Base-by-base conservation (phyloP, 2,113 vertebrate species). In the Oryzias woworae region DNA sequence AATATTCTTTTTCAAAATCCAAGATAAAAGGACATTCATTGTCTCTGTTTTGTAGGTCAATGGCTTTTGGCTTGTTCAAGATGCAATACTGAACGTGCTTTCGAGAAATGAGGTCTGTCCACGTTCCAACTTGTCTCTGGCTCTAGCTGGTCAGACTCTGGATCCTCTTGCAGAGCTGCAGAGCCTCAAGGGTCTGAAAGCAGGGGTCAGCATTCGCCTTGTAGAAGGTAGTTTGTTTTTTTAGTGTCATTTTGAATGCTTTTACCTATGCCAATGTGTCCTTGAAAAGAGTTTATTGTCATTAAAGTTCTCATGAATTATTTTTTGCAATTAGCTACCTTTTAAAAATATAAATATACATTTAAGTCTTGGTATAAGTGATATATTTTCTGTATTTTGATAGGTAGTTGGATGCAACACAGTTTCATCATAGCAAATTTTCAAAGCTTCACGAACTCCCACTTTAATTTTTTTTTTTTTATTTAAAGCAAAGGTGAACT, bases 21-120 rank as follows among this genome's bases (percentile, higher is more conserved):
- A 52, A 1, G 5, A 7, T 14, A 28, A 56, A 15, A 53, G 45
- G 43, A 0, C 16, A 42, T 59, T 18, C 14, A n/a, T 17, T 46
- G 16, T 55, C 16, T 69, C 15, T 66, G 46, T 15, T 75, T 31
- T 71, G 16, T 67, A 93, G 92, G 85, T 91, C 3, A 77, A 84
- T 60, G 69, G 79, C 22, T 92, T 91, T 74, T 92, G 90, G 91
- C 87, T 86, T 24, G 91, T 92, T 75, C 91, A 93, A 75, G 89
- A 92, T 18, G 68, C 80, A 22, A 16, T 92, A 13, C 62, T 90
- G 76, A 68, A 67, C 17, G 47, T 92, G 41, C 80, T 92, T 59
- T 86, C 73, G 1, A 85, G 65, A 65, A 85, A 91, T 28, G 92
- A 93, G 70, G 90, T 92, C 57, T 77, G 72, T 24, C 91, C 91